Base-by-base conservation (phyloP, 2,113 vertebrate genomes). In the Esox niger region DNA sequence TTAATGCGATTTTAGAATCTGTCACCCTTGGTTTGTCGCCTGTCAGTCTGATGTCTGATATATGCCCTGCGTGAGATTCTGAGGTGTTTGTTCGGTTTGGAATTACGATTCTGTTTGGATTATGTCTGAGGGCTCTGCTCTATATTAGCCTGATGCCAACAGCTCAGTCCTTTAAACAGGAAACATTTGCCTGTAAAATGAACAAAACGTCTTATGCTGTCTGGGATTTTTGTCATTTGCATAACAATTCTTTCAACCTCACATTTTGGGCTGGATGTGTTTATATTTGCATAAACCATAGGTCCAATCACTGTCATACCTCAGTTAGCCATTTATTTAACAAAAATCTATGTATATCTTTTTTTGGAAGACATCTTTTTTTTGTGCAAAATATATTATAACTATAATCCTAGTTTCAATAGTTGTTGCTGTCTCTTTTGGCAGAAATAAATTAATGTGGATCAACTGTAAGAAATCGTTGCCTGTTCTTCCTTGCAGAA, bases 1-100 rank as follows among this genome's bases (percentile, higher is more conserved):
- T 87, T 90, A 91, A 91, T 91, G 79, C 76, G 77, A 86, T 90
- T 90, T 90, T 70, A 61, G 82, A 90, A 88, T 86, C 70, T 90
- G 89, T 87, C 90, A 88, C 77, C 81, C 79, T 75, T 68, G 80
- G 82, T 90, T 86, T 88, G 84, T 84, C 84, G 80, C 85, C 76
- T 83, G 86, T 90, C 90, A 90, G 60, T 89, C 79, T 81, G 69
- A 73, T 75, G 66, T 70, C 67, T 67, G 76, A 52, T 52, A 52
- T 4, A 75, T 77, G 67, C 73, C 79, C 73, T 70, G 56, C 58
- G 68, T 70, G 67, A 81, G 70, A 73, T 82, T 85, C 64, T 71
- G 71, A 81, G 70, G 73, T 77, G 81, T 86, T 82, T 63, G 75
- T 76, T 77, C 76, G 72, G 17, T 86, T 83, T 82, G 63, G 69